Percentiles rank a stretch among this genome's conserved stretches.
Conservation (phyloP, 2,113 vertebrate species). For the Cryptotis parvus region DNA sequence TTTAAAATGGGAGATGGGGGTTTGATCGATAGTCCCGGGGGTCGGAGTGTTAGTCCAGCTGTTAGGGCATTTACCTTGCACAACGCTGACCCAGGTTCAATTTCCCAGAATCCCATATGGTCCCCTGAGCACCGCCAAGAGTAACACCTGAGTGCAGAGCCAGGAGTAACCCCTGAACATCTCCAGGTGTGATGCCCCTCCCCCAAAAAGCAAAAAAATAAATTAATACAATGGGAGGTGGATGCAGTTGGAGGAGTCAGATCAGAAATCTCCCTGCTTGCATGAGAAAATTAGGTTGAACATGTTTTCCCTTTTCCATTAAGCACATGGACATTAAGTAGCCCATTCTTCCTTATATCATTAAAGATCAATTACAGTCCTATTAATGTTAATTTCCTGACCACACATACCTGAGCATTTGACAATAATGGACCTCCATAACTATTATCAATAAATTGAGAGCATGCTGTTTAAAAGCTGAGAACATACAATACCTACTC, state of each 20-base stretch:
- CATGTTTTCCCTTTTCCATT: background rate
- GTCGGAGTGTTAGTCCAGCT: too few species aligned
- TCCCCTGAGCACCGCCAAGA: too few species aligned
- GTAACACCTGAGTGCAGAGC: too few species aligned
- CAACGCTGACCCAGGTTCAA: too few species aligned
- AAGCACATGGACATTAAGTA: slow-evolving; percentile 59
- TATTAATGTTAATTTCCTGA: slow-evolving; percentile 59
- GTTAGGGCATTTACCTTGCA: too few species aligned
- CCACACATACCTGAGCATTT: slow-evolving; percentile 5
- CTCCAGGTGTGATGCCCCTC: too few species aligned
- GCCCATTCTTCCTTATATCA: background rate
- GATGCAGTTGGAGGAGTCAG: background rate
- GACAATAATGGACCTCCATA: slow-evolving; percentile 37
- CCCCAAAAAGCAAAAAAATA: too few species aligned
- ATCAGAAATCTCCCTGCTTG: background rate
- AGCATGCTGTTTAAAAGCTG: slow-evolving; percentile 58
- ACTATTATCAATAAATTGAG: slow-evolving; percentile 43
- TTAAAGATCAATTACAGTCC: slow-evolving; percentile 40
- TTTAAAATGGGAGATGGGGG: background rate
- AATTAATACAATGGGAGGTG: background rate
- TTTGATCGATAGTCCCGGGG: too few species aligned
- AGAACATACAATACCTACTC: background rate
- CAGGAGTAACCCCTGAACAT: too few species aligned
- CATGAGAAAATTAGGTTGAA: slow-evolving; percentile 31
- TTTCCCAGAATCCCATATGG: too few species aligned